Percentiles rank a stretch among this genome's conserved stretches.
Evolutionary conservation across 2,797 vertebrate genomes (phyloP).

Genomic region (Valencia hispanica): DNA sequence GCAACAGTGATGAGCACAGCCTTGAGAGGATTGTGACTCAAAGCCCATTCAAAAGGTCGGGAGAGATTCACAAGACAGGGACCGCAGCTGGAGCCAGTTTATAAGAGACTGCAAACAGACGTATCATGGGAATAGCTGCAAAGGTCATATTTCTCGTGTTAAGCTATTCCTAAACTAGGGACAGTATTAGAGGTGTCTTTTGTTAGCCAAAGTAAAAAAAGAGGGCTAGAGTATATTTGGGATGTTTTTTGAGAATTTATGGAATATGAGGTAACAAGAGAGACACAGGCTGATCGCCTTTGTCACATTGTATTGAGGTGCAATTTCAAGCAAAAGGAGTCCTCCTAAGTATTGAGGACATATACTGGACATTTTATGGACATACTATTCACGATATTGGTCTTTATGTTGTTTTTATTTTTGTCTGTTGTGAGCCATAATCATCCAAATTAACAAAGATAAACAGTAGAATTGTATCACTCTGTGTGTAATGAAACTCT

Average conservation of each 20-base stretch:
- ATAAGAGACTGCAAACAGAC: not conserved
- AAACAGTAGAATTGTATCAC: not conserved
- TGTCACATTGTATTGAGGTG: not conserved
- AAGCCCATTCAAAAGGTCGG: not conserved
- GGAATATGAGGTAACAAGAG: not conserved
- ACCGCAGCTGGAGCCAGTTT: not conserved
- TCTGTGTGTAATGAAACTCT: not conserved
- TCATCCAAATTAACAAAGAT: not conserved
- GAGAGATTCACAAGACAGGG: not conserved
- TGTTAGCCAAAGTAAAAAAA: not conserved
- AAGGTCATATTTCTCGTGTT: conserved; percentile 3
- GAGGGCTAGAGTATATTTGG: not conserved
- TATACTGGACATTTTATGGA: no score
- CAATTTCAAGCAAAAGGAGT: no score
- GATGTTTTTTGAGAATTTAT: not conserved
- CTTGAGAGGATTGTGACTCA: not conserved
- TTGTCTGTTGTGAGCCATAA: not conserved
- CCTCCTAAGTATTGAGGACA: no score
- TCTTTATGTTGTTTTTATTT: not conserved
- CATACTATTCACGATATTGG: not conserved
- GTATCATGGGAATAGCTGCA: not conserved
- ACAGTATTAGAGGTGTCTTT: not conserved
- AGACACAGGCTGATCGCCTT: not conserved
- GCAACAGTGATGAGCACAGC: not conserved
- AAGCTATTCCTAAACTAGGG: not conserved